Base-by-base conservation (phyloP, 1,140 invertebrate genomes). In the Hyphantria cunea region DNA sequence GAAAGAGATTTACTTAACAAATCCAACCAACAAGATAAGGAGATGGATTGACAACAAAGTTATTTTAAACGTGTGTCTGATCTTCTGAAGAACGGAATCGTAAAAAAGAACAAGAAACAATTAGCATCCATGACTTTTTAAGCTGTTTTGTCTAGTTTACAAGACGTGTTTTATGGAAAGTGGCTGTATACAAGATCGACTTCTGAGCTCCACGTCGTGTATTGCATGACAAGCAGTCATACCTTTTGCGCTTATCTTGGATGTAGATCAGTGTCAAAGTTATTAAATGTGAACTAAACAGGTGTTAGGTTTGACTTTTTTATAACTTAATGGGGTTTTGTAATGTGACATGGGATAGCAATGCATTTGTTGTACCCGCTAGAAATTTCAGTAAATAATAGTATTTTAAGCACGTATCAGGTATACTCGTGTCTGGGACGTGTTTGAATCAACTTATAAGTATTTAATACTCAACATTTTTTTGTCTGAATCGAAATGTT, bases 31-130 rank as follows among this genome's bases (percentile, higher is more conserved):
- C 17, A 25, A 3, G 17, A 25, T 25, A 25, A 25, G 17, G 2
- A 25, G 17, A 25, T 25, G 5, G 17, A 25, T 25, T 1, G 17
- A 25, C 17, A 25, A 25, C 17, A 25, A 25, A 3, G 17, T 25
- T n/a, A n/a, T n/a, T n/a, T n/a, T n/a, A n/a, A n/a, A n/a, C n/a
- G n/a, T n/a, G n/a, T n/a, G n/a, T n/a, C n/a, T n/a, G 17, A 25
- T 39, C 7, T 39, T 39, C 7, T 39, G n/a, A n/a, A n/a, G n/a
- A n/a, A n/a, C n/a, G n/a, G n/a, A 10, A 3, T 39, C 37, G 2
- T 3, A 39, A 39, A 64, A 42, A 44, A 44, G n/a, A 44, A 44
- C 41, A 12, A 12, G 41, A 12, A 12, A 44, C 41, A 44, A 44
- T 44, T 44, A 44, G 41, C 13, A n/a, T 44, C 6, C 6, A 44